These are phyloP conservation scores for Melanotus villosus DNA, from an alignment of 2,888 invertebrate species.

Conservation along the genomic window DNA sequence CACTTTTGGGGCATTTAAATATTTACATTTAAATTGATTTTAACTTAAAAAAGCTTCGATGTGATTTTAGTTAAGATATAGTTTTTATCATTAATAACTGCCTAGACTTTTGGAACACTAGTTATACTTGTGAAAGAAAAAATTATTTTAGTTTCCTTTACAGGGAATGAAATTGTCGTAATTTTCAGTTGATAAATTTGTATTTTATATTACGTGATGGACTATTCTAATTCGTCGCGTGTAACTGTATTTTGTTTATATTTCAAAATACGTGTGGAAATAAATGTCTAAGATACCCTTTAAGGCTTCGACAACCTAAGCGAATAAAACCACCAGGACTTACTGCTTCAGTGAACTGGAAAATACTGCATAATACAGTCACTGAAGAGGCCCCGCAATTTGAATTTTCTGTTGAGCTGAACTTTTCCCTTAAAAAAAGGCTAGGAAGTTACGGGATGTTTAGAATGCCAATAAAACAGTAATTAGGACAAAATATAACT, in stretches of 20 bases:
- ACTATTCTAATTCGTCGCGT: neutral
- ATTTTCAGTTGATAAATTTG: too few species aligned
- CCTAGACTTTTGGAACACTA: too few species aligned
- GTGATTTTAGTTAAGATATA: too few species aligned
- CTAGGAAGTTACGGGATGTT: conserved; percentile 12
- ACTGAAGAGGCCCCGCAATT: neutral
- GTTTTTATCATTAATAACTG: too few species aligned
- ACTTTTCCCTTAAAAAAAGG: conserved; percentile 9
- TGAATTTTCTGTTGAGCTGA: neutral
- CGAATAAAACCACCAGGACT: conserved; percentile 11
- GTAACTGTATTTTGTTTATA: neutral
- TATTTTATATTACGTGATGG: too few species aligned
- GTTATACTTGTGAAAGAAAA: too few species aligned
- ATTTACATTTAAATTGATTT: too few species aligned
- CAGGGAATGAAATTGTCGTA: too few species aligned
- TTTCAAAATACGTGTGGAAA: conserved; percentile 7
- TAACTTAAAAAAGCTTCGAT: too few species aligned
- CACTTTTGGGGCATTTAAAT: too few species aligned
- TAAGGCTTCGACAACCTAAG: conserved; percentile 18
- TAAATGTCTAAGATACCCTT: conserved; percentile 2
- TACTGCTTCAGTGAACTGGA: conserved; percentile 22
- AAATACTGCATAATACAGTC: conserved; percentile 16
- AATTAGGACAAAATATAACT: conserved; percentile 21
- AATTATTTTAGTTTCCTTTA: too few species aligned
- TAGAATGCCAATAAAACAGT: conserved; percentile 21